Base-by-base conservation (phyloP, 2,888 invertebrate genomes). In the Phortica okadai region DNA sequence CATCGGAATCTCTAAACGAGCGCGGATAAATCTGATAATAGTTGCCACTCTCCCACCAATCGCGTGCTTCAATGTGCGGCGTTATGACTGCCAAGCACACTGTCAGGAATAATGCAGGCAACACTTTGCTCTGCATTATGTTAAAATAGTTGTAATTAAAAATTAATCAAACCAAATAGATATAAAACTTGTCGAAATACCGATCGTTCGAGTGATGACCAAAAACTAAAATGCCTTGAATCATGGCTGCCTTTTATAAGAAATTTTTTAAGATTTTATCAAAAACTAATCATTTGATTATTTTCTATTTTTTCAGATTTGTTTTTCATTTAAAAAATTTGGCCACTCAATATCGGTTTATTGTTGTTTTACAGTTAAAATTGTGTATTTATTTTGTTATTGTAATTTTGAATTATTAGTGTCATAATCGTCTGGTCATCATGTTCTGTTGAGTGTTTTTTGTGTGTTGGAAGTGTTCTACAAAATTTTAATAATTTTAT, bases 1-100 rank as follows among this genome's bases (percentile, higher is more conserved):
- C 95, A 88, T 96, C 91, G 70, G 94, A 94, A 89, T 98, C 97
- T 84, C 94, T 93, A 92, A 96, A 97, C 0, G 96, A 95, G 82
- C 95, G 93, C 0, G 96, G 95, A 88, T 96, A 95, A 25, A 96
- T 94, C 89, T 97, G 96, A 90, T 97, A 97, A 84, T 95, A 94
- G 81, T 90, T 91, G 44, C 89, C 91, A 78, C 86, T 89, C 77
- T 90, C 88, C 90, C 90, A 91, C 91, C 91, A 91, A 76, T 89
- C 88, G 50, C 82, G 66, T 44, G 73, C 73, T n/a, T 76, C 16
- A 25, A 11, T 64, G 14, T 11, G 11, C 6, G 33, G n/a, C 16
- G 54, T 50, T n/a, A 44, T 6, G n/a, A 73, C 44, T 44, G 73
- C 77, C 59, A 80, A 64, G 0, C 75, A 64, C 6, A 42, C 80